A percentile compares a stretch with the other conserved stretches of the same genome.
phyloP scores from a whole-genome alignment of 2,888 invertebrate species.

The Adineta ricciae region DNA sequence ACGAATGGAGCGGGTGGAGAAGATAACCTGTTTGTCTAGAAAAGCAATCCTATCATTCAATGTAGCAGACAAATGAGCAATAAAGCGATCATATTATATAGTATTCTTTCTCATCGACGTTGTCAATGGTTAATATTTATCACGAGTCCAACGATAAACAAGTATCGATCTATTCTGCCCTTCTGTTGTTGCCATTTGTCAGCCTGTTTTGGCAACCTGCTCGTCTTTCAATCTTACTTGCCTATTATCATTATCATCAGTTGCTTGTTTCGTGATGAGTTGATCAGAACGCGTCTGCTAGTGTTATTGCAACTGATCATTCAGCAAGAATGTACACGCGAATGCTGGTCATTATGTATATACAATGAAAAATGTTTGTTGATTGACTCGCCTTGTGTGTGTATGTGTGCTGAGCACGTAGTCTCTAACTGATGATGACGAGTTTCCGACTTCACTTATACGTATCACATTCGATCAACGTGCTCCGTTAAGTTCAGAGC shows the following conservation, averaged over 20 bases:
- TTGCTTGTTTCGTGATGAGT: background rate
- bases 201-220: background rate
- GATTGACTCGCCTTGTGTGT: background rate
- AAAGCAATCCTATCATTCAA: background rate
- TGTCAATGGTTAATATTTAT: background rate
- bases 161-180: background rate
- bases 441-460: background rate
- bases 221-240: background rate
- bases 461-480: background rate
- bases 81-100: background rate
- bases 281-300: background rate
- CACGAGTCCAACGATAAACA: background rate
- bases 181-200: background rate
- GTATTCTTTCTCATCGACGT: background rate
- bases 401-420: background rate
- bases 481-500: background rate
- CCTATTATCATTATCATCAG: background rate
- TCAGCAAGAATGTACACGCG: background rate
- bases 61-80: background rate
- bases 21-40: background rate
- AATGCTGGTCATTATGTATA: background rate
- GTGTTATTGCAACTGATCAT: background rate
- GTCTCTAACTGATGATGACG: background rate
- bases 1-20: background rate
- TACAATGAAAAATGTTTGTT: background rate